Evolutionary conservation across 2,888 invertebrate genomes (phyloP), one percentile per base, ranked within the genome.

Genomic region (Seira ritae): DNA sequence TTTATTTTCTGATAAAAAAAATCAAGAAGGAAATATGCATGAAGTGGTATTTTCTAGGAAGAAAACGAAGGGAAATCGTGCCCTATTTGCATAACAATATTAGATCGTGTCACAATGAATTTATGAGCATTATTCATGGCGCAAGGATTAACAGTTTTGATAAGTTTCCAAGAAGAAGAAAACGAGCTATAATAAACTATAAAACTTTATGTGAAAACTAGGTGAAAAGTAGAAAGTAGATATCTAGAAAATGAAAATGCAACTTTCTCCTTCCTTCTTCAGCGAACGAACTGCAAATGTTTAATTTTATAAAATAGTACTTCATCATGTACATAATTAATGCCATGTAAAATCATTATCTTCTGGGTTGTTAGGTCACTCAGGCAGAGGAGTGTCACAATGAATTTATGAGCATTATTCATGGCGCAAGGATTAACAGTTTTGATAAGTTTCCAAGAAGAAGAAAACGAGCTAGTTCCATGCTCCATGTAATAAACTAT

Each of bases 371-470:
- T 31, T 31, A 31, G 31, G 31, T 31, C 31, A 31, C 31, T 31
- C 31, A 31, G 8, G 31, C 31, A 31, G 8, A 8, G 31, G 31
- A 31, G 31, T 77, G 68, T 77, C 77, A 69, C 37, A 31, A n/a
- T 8, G 24, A 75, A 67, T 68, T 75, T 74, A 74, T 55, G 15
- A 55, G 17, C 55, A 55, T 55, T 55, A 55, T 55, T 55, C 55
- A 55, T 67, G 50, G 68, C 55, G 66, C 37, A 62, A 55, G 73
- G 46, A 55, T 66, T 77, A 20, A 20, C 77, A 69, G 60, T 77
- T 62, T 77, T 77, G 77, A 77, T 69, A 77, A 46, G 37, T 62
- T 69, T 69, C 77, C 77, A 77, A 77, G 42, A 65, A 19, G 1
- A 67, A 31, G 6, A 55, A 55, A 55, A 55, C 17, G 55, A 55